Conservation (phyloP, 2,797 vertebrate genomes). For the Staurois parvus region DNA sequence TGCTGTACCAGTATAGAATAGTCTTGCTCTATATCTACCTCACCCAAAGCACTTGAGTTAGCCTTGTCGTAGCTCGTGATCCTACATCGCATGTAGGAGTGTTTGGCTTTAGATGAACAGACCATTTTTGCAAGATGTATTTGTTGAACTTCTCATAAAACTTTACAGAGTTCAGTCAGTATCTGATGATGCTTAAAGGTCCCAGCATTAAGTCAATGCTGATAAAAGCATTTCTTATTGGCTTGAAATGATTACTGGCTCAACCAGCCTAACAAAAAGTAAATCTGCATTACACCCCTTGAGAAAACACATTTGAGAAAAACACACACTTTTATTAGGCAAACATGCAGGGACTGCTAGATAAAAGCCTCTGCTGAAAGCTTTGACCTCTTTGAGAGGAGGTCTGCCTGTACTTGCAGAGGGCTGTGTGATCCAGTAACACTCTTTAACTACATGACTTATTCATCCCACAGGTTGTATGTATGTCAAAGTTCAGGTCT, state of each 20-base stretch:
- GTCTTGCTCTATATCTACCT: neutral
- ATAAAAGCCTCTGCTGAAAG: slow-evolving; percentile 69
- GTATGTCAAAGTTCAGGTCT: slow-evolving; percentile 59
- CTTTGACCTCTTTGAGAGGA: slow-evolving; percentile 66
- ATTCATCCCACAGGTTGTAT: slow-evolving; percentile 62
- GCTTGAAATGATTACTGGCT: slow-evolving; percentile 77
- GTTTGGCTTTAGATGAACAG: slow-evolving; percentile 38
- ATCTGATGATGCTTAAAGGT: slow-evolving; percentile 69
- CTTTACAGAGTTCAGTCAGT: slow-evolving; percentile 70
- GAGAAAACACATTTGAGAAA: slow-evolving; percentile 77
- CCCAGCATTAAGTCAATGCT: slow-evolving; percentile 73
- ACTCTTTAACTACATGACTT: slow-evolving; percentile 61
- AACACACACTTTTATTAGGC: slow-evolving; percentile 73
- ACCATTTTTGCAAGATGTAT: slow-evolving; percentile 67
- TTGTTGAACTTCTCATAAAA: slow-evolving; percentile 68
- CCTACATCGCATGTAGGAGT: slow-evolving; percentile 17
- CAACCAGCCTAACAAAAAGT: slow-evolving; percentile 70
- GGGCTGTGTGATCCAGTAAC: slow-evolving; percentile 61
- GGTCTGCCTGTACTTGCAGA: slow-evolving; percentile 64
- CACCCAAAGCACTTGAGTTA: slow-evolving; percentile 1
- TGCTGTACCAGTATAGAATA: slow-evolving; percentile 5
- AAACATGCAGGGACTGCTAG: slow-evolving; percentile 64
- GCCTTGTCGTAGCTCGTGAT: slow-evolving; percentile 21
- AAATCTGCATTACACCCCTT: slow-evolving; percentile 71
- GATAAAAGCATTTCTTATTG: slow-evolving; percentile 77